Evolutionary conservation across 1,140 invertebrate species (phyloP).

Genomic region (Papilio machaon): DNA sequence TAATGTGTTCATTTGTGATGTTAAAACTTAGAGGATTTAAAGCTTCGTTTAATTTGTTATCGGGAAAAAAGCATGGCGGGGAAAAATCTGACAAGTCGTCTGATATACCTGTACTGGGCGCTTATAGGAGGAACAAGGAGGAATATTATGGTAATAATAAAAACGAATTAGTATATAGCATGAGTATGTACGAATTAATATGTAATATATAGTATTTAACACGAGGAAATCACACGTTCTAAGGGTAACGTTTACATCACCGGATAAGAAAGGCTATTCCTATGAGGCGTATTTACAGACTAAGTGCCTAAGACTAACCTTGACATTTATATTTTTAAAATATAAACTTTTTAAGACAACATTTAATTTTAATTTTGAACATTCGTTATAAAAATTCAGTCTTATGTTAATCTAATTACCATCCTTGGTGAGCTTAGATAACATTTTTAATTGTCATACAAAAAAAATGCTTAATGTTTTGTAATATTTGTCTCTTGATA

Average conservation of each 20-base stretch:
- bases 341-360: no score
- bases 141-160: conserved; percentile 59
- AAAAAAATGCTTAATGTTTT: neutral
- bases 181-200: no score
- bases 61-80: conserved; percentile 47
- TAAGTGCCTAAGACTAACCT: no score
- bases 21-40: conserved; percentile 76
- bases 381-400: neutral
- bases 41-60: conserved; percentile 67
- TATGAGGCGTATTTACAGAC: no score
- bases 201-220: no score
- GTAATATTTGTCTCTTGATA: neutral
- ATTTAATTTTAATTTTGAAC: no score
- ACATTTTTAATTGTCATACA: neutral
- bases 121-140: conserved; percentile 64
- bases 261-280: no score
- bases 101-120: conserved; percentile 57
- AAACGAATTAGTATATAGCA: neutral
- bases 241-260: no score
- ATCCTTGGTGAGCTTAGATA: neutral
- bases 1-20: conserved; percentile 60
- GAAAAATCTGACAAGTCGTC: conserved; percentile 51
- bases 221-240: no score
- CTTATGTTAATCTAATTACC: neutral
- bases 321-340: no score